Evolutionary conservation across 1,140 invertebrate species (phyloP), one percentile per base, ranked within the genome.

Genomic region (Eueides isabella): DNA sequence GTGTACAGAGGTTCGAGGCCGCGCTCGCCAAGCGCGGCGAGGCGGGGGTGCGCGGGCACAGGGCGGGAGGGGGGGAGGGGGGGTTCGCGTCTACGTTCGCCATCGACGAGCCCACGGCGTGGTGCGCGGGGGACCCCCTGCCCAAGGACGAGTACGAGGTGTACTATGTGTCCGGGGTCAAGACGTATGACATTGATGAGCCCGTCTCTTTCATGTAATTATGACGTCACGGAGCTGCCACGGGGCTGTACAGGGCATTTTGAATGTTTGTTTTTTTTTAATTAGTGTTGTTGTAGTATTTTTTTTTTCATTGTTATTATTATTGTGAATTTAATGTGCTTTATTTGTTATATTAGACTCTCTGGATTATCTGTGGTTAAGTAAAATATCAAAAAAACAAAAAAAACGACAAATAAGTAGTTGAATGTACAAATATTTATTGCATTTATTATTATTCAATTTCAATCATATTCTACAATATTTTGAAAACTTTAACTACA

Each of bases 181-280:
- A 94, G 84, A 96, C 95, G 26, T 96, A 94, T 80, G 93, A 95
- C 77, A 95, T 96, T 71, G 95, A 96, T 86, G 92, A 94, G 81
- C 95, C 95, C 3, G 91, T 94, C 5, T 70, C 78, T 9, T 76
- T 73, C 75, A 75, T 79, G 12, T 83, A 76, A 61, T n/a, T n/a
- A n/a, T n/a, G n/a, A n/a, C n/a, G n/a, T n/a, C n/a, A n/a, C n/a
- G n/a, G n/a, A n/a, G n/a, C n/a, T n/a, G n/a, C n/a, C n/a, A n/a
- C n/a, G n/a, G n/a, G n/a, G n/a, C n/a, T n/a, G n/a, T n/a, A 73
- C 30, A 79, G 76, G 67, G 75, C 82, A 61, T 80, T 81, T 33
- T 35, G 30, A 9, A 9, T 35, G 23, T 61, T 61, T 35, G 12
- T 1, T n/a, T 31, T 68, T 29, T 69, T 61, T 69, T 69, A 55